A percentile compares a stretch with the other conserved stretches of the same genome.
These are phyloP conservation scores for Endotricha flammealis DNA, from an alignment of 2,888 invertebrate species.

Conservation along the genomic window DNA sequence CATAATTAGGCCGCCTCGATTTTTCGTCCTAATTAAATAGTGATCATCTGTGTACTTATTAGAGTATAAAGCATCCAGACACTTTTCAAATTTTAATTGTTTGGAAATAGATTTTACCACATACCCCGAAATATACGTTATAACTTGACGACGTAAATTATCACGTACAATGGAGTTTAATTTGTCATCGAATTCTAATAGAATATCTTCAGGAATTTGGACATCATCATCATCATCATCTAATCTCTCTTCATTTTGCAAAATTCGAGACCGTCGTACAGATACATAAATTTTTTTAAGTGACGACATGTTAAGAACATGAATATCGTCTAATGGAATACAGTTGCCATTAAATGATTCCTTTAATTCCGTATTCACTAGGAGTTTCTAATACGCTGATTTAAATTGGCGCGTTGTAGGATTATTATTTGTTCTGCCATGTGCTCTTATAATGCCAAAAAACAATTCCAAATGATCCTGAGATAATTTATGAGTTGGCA, in stretches of 20 bases:
- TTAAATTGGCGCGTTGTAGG: constrained; percentile 15
- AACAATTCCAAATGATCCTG: constrained; percentile 14
- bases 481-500: constrained; percentile 4
- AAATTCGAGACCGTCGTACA: too few relatives aligned
- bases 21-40: not conserved
- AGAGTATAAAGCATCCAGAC: not conserved
- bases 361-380: constrained; percentile 12
- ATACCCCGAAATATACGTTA: constrained; percentile 15
- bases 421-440: constrained; percentile 17
- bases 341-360: constrained; percentile 12
- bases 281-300: constrained; percentile 15
- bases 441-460: too few relatives aligned
- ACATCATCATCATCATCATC: too few relatives aligned
- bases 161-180: too few relatives aligned
- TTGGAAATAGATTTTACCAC: constrained; percentile 10
- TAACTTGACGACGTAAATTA: constrained; percentile 14
- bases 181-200: constrained; percentile 11
- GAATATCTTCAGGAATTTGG: constrained; percentile 4
- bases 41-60: not conserved
- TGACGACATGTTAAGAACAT: too few relatives aligned
- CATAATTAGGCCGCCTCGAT: too few relatives aligned
- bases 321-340: constrained; percentile 15
- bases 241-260: too few relatives aligned
- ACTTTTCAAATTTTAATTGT: constrained; percentile 11
- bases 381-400: constrained; percentile 14